Evolutionary conservation across 2,888 invertebrate genomes (phyloP), one percentile per base, ranked within the genome.

Genomic region (Synergus laeviventris): DNA sequence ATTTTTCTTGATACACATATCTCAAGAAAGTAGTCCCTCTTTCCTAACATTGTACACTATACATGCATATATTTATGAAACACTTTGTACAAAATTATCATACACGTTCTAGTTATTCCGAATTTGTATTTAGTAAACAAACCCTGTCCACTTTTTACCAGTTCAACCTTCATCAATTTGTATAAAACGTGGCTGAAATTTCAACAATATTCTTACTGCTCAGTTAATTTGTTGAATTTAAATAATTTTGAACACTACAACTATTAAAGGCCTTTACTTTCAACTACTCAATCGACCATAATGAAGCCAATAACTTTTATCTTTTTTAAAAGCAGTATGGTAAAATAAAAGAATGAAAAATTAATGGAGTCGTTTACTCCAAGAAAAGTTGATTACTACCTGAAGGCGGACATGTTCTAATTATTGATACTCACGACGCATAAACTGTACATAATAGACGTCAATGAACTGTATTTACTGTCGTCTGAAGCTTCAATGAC

Each of bases 381-480:
- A 14, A 14, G 21, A 21, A 45, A 21, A 42, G 11, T 5, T 59
- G 59, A 59, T 24, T 42, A 45, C 3, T 16, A 66, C 66, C 42
- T 66, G 45, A 14, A 16, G n/a, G 42, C 14, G 45, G 11, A 31
- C 45, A 21, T 2, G 2, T 24, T 66, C 7, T 42, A 64, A 64
- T 64, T 21, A 21, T 39, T 14, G 64, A 39, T 42, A 66, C n/a
- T 45, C 16, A 12, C 31, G 9, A 45, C 31, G 49, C 31, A 16
- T 66, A 24, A 42, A 66, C 66, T 42, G 31, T 31, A 45, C 14
- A 45, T 49, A 45, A 31, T 16, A 16, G 42, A 12, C 45, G 45
- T 66, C 24, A 66, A 66, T 45, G n/a, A 66, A 66, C 66, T 42
- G 45, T 45, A 3, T 45, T 66, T 45, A 66, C 64, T 64, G 66